Evolutionary conservation across 1,140 invertebrate genomes (phyloP), one percentile per base, ranked within the genome.

Genomic region (Dinothrombium tinctorium): DNA sequence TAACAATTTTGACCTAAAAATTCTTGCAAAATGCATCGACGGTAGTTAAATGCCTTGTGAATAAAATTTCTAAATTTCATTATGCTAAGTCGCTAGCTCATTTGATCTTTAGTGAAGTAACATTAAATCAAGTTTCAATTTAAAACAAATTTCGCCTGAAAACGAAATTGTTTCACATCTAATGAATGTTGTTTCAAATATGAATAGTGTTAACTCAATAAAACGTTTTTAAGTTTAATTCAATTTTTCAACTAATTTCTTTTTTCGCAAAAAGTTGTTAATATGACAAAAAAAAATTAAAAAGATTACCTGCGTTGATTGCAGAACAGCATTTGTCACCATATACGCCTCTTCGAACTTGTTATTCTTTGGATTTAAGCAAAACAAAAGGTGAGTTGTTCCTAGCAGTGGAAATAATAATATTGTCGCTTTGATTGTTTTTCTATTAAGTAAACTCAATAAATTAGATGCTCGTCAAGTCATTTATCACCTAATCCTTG

Each of bases 371-470:
- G 66, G 65, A 44, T 64, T 64, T 37, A 59, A 51, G 15, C 66
- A 51, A 46, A 68, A 67, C 2, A 69, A 43, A 2, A 68, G 50
- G 50, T 67, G 64, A 4, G 65, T 64, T 6, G 63, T 56, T 11
- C 61, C 67, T 12, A 69, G 54, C n/a, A 69, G 49, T 3, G 67
- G 67, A 48, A 69, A 63, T 4, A 69, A 48, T 14, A 69, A 55
- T 0, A 62, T 49, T 1, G 66, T 68, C 0, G 67, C 67, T 48
- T 63, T 62, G 9, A 65, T 59, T 4, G 66, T 63, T 53, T 66
- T 64, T 45, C 65, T 67, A 37, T 23, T 24, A 24, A 23, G 14
- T 11, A 4, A 26, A 40, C 19, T 14, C 20, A 43, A 42, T 31
- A 29, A 32, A 40, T 6, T 12, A 6, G 4, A 11, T 20, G 4